Conservation (phyloP, 2,797 vertebrate genomes). For the Pipistrellus kuhlii region DNA sequence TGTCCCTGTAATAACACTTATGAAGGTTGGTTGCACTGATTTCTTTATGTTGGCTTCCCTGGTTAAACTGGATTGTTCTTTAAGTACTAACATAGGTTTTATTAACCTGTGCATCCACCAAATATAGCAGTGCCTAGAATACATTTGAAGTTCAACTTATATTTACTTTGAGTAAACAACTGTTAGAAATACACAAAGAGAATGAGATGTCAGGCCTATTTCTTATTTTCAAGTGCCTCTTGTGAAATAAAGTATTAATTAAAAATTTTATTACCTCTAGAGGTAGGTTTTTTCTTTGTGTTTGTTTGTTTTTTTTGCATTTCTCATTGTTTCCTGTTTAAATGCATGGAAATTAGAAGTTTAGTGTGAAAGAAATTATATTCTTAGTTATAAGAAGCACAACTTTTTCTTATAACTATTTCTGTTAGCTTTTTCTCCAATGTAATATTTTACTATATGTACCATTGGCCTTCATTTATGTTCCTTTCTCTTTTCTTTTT, state of each 20-base stretch:
- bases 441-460: background rate
- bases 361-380: constrained; percentile 21
- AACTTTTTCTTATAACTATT: background rate
- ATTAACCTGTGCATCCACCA: background rate
- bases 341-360: background rate
- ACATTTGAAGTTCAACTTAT: background rate
- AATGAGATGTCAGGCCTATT: background rate
- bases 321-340: background rate
- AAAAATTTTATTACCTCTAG: constrained; percentile 10
- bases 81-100: background rate
- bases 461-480: background rate
- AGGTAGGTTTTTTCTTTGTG: background rate
- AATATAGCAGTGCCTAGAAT: background rate
- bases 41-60: background rate
- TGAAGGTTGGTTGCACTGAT: background rate
- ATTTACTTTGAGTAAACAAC: background rate
- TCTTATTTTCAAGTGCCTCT: constrained; percentile 43
- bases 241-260: constrained; percentile 59
- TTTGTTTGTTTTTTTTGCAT: background rate
- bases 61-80: background rate
- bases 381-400: background rate
- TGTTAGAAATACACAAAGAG: background rate
- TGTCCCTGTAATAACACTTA: background rate
- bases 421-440: background rate
- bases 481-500: background rate